Evolutionary conservation across 2,888 invertebrate genomes (phyloP).

Genomic region (Andrena hattorfiana): DNA sequence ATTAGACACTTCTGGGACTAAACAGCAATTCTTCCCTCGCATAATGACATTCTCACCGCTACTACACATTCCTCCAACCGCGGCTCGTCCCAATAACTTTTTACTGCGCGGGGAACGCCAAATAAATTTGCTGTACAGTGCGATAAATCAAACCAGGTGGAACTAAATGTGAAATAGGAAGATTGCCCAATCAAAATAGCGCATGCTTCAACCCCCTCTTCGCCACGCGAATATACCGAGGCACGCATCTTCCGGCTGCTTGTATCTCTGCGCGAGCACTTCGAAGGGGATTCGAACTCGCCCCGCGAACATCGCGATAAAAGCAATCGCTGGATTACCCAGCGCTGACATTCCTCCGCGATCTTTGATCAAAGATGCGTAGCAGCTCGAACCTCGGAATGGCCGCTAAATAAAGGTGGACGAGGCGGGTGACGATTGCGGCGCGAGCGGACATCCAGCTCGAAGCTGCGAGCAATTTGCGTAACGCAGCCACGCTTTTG

Average conservation of each 20-base stretch:
- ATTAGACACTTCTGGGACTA: neutral
- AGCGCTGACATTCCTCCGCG: neutral
- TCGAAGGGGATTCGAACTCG: neutral
- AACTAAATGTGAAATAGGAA: constrained; percentile 13
- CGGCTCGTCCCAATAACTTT: neutral
- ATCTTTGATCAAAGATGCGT: neutral
- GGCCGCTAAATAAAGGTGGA: neutral
- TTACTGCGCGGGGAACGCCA: neutral
- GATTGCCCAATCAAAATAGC: constrained; percentile 27
- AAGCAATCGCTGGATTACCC: neutral
- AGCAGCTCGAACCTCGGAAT: neutral
- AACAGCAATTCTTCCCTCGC: neutral
- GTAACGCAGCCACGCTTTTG: constrained; percentile 31
- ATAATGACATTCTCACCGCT: neutral
- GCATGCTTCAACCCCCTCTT: neutral
- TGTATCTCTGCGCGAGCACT: neutral
- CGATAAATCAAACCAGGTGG: constrained; percentile 14
- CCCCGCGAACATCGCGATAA: neutral
- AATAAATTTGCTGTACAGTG: neutral
- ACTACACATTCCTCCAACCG: neutral
- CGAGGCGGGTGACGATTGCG: neutral
- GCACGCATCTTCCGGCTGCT: constrained; percentile 16
- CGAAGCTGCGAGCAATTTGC: constrained; percentile 23
- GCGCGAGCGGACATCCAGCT: neutral
- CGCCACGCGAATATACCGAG: constrained; percentile 1